Base-by-base conservation (phyloP, 2,888 invertebrate species). In the Volucella zonaria region DNA sequence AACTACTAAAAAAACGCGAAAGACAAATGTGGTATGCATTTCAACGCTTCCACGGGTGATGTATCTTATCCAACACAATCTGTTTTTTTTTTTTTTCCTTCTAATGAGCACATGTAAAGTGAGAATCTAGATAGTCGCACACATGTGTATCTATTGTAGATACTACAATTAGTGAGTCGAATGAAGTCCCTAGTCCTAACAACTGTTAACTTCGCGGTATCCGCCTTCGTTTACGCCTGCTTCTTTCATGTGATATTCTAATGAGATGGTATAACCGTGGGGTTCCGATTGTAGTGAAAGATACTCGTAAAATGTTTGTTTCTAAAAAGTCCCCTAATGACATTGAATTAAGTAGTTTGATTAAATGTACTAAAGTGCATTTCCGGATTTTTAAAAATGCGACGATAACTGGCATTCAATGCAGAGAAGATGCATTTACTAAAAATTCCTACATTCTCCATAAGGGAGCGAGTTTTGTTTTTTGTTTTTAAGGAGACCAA, bases 211-310 rank as follows among this genome's bases (percentile, higher is more conserved):
- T 66, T 74, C 58, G 68, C 64, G 58, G 78, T 78, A 73, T 68
- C 83, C 80, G 71, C 83, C 83, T 76, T 66, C 75, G 56, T 80
- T 71, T 54, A 76, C 83, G 75, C 83, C 83, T 62, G 61, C 59
- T 83, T 74, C 56, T 82, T 74, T 82, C 42, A 59, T 71, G 58
- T 43, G 74, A 58, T 79, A 79, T 83, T 83, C 74, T 83, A 83
- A 83, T 83, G 70, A 83, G 75, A 70, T 56, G 67, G n/a, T 66
- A 70, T 71, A 54, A 70, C 66, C 70, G 75, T 51, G 67, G 75
- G 59, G 40, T 61, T 47, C 15, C 18, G 73, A 56, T 67, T 82
- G 67, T 56, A 58, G 70, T 70, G 54, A 18, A 61, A 62, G 43
- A 73, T 52, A n/a, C n/a, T n/a, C n/a, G n/a, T n/a, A 64, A 70